phyloP scores from a whole-genome alignment of 1,140 invertebrate genomes.

The Scaptomyza hsui region DNA sequence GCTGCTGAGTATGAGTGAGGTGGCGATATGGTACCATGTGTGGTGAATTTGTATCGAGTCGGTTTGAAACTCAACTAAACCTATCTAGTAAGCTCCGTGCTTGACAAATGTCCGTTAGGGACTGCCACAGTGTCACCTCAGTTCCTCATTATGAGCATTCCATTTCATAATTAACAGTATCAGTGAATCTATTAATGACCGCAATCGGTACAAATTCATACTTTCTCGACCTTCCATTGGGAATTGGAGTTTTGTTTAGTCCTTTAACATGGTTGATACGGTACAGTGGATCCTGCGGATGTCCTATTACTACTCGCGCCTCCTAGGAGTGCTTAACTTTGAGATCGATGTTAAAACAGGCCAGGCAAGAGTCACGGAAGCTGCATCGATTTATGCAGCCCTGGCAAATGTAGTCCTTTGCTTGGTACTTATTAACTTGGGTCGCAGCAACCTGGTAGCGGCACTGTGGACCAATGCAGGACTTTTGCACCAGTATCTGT shows the following conservation, averaged over 20 bases:
- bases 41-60: no score
- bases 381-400: constrained; percentile 22
- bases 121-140: not conserved
- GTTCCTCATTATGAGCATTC: not conserved
- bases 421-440: not conserved
- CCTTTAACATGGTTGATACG: constrained; percentile 20
- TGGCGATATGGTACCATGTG: no score
- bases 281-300: constrained; percentile 36
- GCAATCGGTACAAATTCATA: not conserved
- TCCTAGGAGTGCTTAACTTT: constrained; percentile 50
- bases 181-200: not conserved
- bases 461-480: not conserved
- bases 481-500: constrained; percentile 41
- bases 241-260: not conserved
- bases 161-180: not conserved
- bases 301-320: constrained; percentile 32
- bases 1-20: no score
- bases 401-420: constrained; percentile 25
- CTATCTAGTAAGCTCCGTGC: no score
- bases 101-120: not conserved
- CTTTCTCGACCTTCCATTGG: not conserved
- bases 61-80: no score
- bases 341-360: constrained; percentile 41
- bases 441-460: not conserved
- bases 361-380: constrained; percentile 5